A percentile compares a stretch with the other conserved stretches of the same genome.
Evolutionary conservation across 2,888 invertebrate genomes (phyloP).

Genomic region (Sussaba pulchella): DNA sequence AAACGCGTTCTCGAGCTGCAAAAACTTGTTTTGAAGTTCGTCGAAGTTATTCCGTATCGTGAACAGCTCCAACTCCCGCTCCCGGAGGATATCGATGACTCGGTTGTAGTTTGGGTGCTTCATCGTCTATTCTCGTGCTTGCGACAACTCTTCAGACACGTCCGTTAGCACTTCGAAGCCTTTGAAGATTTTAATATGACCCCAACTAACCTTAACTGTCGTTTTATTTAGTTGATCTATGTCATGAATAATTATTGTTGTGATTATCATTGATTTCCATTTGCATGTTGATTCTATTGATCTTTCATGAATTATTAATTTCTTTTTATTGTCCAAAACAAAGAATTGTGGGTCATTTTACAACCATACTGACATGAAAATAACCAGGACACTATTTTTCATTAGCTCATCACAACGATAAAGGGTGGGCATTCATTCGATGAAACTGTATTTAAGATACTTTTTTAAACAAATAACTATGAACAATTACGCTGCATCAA

Average conservation of each 20-base stretch:
- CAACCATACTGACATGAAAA: no score
- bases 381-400: no score
- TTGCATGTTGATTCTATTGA: no score
- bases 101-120: constrained; percentile 27
- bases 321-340: no score
- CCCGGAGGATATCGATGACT: constrained; percentile 53
- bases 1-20: constrained; percentile 75
- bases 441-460: no score
- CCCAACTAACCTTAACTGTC: background rate
- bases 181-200: background rate
- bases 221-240: background rate
- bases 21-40: constrained; percentile 74
- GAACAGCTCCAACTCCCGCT: constrained; percentile 70
- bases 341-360: no score
- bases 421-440: no score
- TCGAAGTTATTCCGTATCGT: constrained; percentile 71
- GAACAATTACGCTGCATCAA: no score
- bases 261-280: background rate
- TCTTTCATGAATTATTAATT: no score
- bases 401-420: no score
- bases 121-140: background rate
- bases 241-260: background rate
- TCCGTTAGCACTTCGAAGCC: background rate
- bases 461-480: no score
- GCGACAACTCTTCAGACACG: constrained; percentile 18